A percentile compares a stretch with the other conserved stretches of the same genome.
phyloP scores from a whole-genome alignment of 2,888 invertebrate genomes.

The Synanthedon vespiformis region DNA sequence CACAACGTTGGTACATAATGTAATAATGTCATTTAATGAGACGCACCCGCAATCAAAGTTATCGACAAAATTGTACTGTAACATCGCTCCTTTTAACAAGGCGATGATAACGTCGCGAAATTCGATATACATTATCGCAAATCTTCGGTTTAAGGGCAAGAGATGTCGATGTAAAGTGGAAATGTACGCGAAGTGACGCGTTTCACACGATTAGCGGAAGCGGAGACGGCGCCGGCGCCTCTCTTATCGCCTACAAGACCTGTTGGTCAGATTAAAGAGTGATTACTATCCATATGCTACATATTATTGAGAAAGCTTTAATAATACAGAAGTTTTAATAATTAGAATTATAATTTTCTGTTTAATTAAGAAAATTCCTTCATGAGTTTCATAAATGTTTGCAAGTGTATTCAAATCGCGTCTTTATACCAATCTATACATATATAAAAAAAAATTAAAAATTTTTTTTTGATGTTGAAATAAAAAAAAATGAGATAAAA shows the following conservation, averaged over 20 bases:
- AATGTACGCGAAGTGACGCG: constrained; percentile 33
- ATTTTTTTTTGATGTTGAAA: too few relatives aligned
- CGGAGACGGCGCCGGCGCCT: constrained; percentile 20
- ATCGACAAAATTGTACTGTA: constrained; percentile 2
- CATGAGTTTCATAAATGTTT: too few relatives aligned
- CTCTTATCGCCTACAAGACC: constrained; percentile 25
- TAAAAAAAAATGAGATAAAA: too few relatives aligned
- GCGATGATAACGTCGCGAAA: constrained; percentile 29
- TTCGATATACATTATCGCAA: constrained; percentile 33
- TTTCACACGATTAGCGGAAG: constrained; percentile 30
- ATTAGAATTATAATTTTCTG: background rate
- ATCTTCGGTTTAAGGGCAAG: constrained; percentile 25
- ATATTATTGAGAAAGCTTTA: background rate
- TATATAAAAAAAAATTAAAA: too few relatives aligned
- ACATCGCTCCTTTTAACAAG: background rate
- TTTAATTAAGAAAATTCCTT: too few relatives aligned
- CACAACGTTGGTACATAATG: background rate
- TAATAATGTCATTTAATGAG: constrained; percentile 10
- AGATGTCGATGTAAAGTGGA: constrained; percentile 36
- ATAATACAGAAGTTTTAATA: background rate
- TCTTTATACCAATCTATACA: too few relatives aligned
- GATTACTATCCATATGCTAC: constrained; percentile 6
- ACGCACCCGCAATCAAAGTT: constrained; percentile 9
- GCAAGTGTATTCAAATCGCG: too few relatives aligned
- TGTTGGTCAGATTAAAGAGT: constrained; percentile 9